Evolutionary conservation across 2,888 invertebrate genomes (phyloP), one percentile per base, ranked within the genome.

Genomic region (Tachystola acroxantha): DNA sequence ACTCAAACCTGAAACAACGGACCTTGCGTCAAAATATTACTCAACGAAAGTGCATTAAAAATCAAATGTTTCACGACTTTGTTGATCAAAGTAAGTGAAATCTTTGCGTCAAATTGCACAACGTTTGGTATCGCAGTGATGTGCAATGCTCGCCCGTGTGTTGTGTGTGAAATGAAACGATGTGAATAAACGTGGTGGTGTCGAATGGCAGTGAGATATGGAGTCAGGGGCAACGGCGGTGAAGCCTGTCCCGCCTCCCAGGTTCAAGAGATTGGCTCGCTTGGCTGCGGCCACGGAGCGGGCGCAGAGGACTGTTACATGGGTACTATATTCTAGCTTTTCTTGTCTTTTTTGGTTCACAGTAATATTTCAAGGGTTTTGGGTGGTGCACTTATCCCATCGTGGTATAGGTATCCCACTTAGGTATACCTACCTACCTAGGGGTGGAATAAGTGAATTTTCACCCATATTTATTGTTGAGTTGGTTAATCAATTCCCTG

Each of bases 191-290:
- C 42, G 42, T 47, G 45, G 52, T 47, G 42, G 39, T 37, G 36
- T 46, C 53, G 48, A 50, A 54, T 55, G 61, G 54, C 53, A 49
- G 43, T 45, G 40, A 36, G 46, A 43, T 42, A 79, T 80, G 82
- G 55, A 51, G 42, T 37, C 53, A 39, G 59, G 52, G 48, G 57
- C 46, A 45, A 46, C 52, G 48, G 56, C 46, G 25, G 20, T 20
- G 29, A 50, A 45, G 43, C 86, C 87, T 7, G 75, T 87, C 40
- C 82, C 87, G 32, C 88, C 88, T 36, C 88, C 87, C 34, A 64
- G 88, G 42, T 56, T 71, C 46, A 88, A 88, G 66, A 84, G 79
- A 53, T 57, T 84, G 40, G 87, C 87, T 3, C 73, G 79, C 10
- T 53, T 76, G 42, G 76, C 77, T 2, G 73, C 74, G 35, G 57